phyloP scores from a whole-genome alignment of 2,113 vertebrate genomes.

The Anser brachyrhynchus region DNA sequence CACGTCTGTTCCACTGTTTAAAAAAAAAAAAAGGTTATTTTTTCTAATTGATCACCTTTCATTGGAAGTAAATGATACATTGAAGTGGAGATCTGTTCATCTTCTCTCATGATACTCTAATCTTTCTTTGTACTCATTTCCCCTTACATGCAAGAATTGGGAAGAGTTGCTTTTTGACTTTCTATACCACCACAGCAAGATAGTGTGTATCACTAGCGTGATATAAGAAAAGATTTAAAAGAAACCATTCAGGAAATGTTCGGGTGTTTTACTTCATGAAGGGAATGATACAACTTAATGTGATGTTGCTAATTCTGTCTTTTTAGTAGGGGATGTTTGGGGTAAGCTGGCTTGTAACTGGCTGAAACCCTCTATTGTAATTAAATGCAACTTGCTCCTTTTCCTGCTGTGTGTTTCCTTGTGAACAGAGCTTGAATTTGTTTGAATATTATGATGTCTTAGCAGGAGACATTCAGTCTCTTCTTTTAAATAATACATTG shows the following conservation, averaged over 20 bases:
- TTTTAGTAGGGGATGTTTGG: conserved; percentile 9
- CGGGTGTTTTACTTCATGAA: neutral
- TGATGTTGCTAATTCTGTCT: neutral
- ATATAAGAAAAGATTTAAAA: neutral
- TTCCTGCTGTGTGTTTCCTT: conserved; percentile 56
- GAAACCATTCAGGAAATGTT: neutral
- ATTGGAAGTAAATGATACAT: neutral
- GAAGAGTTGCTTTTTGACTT: conserved; percentile 22
- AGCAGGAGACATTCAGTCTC: neutral
- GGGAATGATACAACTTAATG: neutral
- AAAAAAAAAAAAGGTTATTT: neutral
- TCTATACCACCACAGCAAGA: neutral
- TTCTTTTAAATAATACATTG: neutral
- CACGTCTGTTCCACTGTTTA: neutral
- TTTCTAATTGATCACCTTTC: neutral
- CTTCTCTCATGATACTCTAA: neutral
- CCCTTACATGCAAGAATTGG: neutral
- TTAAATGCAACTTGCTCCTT: conserved; percentile 61
- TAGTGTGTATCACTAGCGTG: neutral
- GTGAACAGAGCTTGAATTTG: neutral
- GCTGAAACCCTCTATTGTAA: conserved; percentile 36
- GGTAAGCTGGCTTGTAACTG: conserved; percentile 31
- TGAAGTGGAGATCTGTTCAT: neutral
- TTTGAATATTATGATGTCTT: neutral
- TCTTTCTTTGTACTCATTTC: conserved; percentile 10